These are phyloP conservation scores for Nilaparvata lugens DNA, from an alignment of 1,140 invertebrate species.

Conservation along the genomic window DNA sequence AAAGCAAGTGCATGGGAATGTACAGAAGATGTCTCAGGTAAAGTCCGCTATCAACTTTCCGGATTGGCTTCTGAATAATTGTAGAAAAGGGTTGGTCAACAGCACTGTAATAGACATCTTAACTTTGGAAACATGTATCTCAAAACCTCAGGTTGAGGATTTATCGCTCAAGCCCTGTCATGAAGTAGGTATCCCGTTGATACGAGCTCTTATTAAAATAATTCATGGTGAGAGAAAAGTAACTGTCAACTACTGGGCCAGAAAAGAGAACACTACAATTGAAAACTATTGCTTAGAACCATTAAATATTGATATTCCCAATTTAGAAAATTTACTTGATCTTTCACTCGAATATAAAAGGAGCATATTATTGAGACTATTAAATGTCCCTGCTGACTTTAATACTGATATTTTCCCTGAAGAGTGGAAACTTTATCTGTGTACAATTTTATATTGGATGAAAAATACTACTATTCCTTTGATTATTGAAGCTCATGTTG, in stretches of 20 bases:
- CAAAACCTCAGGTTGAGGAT: slow-evolving; percentile 64
- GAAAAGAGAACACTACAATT: slow-evolving; percentile 10
- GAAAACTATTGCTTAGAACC: background rate
- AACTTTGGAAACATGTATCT: slow-evolving; percentile 51
- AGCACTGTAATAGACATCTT: slow-evolving; percentile 56
- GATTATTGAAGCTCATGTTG: slow-evolving; percentile 18
- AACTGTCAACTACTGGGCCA: background rate
- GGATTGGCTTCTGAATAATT: slow-evolving; percentile 53
- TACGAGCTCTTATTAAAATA: slow-evolving; percentile 55
- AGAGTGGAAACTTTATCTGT: slow-evolving; percentile 19
- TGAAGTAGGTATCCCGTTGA: slow-evolving; percentile 47
- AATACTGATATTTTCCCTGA: slow-evolving; percentile 21
- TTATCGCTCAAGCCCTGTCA: slow-evolving; percentile 47
- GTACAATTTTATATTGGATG: slow-evolving; percentile 26
- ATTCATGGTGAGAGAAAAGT: slow-evolving; percentile 30
- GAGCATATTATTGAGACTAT: slow-evolving; percentile 8
- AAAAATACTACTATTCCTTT: slow-evolving; percentile 9
- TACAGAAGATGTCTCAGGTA: background rate
- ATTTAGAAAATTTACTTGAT: background rate
- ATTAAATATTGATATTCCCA: background rate
- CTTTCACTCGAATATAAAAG: background rate
- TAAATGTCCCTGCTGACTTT: slow-evolving; percentile 3
- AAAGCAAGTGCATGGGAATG: slow-evolving; percentile 1
- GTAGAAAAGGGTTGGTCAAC: slow-evolving; percentile 47
- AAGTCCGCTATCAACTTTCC: slow-evolving; percentile 44